Base-by-base conservation (phyloP, 2,888 invertebrate genomes). In the Busseola fusca region DNA sequence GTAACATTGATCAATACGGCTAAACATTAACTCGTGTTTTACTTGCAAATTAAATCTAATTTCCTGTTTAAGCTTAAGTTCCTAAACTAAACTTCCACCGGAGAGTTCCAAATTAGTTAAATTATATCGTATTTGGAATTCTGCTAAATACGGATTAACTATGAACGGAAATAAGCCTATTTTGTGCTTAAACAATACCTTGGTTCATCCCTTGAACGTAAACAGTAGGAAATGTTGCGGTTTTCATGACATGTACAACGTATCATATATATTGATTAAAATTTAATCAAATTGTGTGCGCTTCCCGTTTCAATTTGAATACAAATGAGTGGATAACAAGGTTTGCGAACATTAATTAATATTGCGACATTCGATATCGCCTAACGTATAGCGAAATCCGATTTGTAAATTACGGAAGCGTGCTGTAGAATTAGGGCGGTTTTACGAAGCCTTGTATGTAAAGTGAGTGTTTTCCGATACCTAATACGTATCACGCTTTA, bases 221-320 rank as follows among this genome's bases (percentile, higher is more conserved):
- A 68, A 74, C 59, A 75, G 4, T 27, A 37, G 21, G 30, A 63
- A 68, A 71, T 72, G 69, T 74, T 72, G 68, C 56, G 70, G 58
- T 73, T 77, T 69, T 62, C 67, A 52, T 10, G 58, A 63, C 54
- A 69, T 18, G 50, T 60, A 50, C 54, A 71, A 66, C 37, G 57
- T 82, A 64, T 58, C 65, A 78, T 68, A 68, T 79, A 82, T 84
- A 88, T 88, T 83, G 81, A 86, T 82, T 82, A 85, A 87, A 89
- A 84, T 89, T 88, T 91, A 92, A 92, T 92, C 88, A 88, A 88
- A 91, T 90, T 87, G 83, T 82, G 84, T 79, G 80, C 84, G 81
- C 83, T 85, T 82, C 86, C 85, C 85, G 76, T 87, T 87, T 87
- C 90, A 92, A 93, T 93, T 93, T 93, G 93, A 91, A 93, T 93